A percentile compares a stretch with the other conserved stretches of the same genome.
Conservation (phyloP, 2,113 vertebrate genomes). For the Montifringilla adamsi region DNA sequence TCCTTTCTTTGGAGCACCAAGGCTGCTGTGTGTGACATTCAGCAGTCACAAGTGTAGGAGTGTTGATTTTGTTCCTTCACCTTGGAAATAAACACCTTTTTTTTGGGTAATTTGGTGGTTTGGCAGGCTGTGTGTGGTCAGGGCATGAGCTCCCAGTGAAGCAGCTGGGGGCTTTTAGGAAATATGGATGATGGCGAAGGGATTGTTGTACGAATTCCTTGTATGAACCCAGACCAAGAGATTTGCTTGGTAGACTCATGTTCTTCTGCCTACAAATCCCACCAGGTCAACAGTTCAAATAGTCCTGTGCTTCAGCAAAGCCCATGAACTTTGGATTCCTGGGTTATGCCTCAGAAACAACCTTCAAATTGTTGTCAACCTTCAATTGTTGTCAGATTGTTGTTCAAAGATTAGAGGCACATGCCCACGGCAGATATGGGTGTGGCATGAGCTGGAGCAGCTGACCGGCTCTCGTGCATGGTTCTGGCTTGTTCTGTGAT, state of each 20-base stretch:
- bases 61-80: not conserved
- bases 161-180: accelerated
- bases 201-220: not conserved
- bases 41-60: not conserved
- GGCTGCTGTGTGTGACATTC: not conserved
- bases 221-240: not conserved
- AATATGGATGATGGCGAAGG: not conserved
- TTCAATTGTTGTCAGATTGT: too few species aligned
- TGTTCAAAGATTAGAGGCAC: not conserved
- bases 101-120: accelerated
- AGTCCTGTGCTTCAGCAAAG: not conserved
- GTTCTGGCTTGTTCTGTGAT: not conserved
- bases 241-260: not conserved
- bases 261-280: not conserved
- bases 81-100: not conserved
- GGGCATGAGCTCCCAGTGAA: not conserved
- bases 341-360: not conserved
- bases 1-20: accelerated
- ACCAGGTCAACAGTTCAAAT: not conserved
- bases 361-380: not conserved
- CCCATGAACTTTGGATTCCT: not conserved
- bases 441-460: not conserved
- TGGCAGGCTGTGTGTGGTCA: not conserved
- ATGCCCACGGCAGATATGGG: not conserved
- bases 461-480: accelerated